Conservation (phyloP, 1,140 invertebrate genomes). For the Drosophila insularis region DNA sequence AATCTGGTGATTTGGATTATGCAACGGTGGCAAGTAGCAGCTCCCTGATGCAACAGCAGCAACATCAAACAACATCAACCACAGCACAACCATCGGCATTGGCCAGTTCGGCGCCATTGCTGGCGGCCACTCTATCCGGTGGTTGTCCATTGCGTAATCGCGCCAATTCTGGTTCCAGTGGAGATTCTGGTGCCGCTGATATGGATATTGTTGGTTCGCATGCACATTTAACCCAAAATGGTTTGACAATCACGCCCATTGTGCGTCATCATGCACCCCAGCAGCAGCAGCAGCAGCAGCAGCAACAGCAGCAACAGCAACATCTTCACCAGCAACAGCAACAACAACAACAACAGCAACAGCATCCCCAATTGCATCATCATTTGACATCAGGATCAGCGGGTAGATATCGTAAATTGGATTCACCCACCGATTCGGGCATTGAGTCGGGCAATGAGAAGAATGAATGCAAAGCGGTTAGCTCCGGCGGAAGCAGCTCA, state of each 20-base stretch:
- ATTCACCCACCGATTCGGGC: conserved; percentile 95
- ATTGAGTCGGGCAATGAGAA: conserved; percentile 96
- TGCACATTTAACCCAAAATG: conserved; percentile 86
- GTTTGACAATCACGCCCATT: conserved; percentile 87
- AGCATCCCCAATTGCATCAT: conserved; percentile 73
- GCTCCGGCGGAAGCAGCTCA: conserved; percentile 88
- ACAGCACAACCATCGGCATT: conserved; percentile 62
- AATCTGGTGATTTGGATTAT: conserved; percentile 84
- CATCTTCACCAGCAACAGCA: conserved; percentile 61
- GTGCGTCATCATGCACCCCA: conserved; percentile 82
- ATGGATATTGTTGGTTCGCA: conserved; percentile 88
- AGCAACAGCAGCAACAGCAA: conserved; percentile 38
- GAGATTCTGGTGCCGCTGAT: conserved; percentile 88
- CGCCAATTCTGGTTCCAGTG: conserved; percentile 90
- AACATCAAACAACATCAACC: conserved; percentile 54
- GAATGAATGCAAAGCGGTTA: conserved; percentile 88
- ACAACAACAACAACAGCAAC: conserved; percentile 32
- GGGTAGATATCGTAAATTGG: conserved; percentile 89
- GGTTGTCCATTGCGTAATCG: conserved; percentile 86
- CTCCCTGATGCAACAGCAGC: conserved; percentile 83
- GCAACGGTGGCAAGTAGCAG: conserved; percentile 84
- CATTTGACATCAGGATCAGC: conserved; percentile 62
- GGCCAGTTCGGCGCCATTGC: conserved; percentile 85
- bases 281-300: conserved; percentile 81
- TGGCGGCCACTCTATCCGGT: conserved; percentile 90